Evolutionary conservation across 2,888 invertebrate genomes (phyloP).

Genomic region (Folsomia manolachei): DNA sequence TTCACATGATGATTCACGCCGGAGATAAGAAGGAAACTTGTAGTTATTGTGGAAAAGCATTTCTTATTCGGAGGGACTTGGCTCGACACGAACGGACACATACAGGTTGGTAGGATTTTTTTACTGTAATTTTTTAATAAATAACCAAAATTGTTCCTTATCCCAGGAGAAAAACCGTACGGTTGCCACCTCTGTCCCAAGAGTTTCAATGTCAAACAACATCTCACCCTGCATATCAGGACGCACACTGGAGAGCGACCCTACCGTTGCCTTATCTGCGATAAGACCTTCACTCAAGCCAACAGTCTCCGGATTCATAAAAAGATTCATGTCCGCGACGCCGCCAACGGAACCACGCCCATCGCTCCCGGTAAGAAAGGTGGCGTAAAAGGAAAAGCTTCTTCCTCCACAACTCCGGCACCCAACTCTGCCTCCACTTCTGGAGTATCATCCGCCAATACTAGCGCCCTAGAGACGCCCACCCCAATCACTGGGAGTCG

Average conservation of each 20-base stretch:
- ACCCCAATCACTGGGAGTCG: slow-evolving; percentile 19
- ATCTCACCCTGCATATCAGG: slow-evolving; percentile 41
- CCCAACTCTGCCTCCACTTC: slow-evolving; percentile 26
- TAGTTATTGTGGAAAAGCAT: slow-evolving; percentile 41
- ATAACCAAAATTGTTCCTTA: background rate
- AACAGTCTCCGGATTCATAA: slow-evolving; percentile 46
- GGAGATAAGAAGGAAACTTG: slow-evolving; percentile 46
- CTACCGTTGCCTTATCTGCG: slow-evolving; percentile 40
- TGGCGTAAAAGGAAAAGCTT: slow-evolving; percentile 9
- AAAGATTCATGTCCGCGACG: slow-evolving; percentile 42
- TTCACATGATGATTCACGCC: slow-evolving; percentile 44
- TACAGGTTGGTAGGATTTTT: slow-evolving; percentile 13
- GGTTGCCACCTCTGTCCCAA: slow-evolving; percentile 38
- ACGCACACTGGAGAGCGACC: slow-evolving; percentile 43
- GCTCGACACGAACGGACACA: slow-evolving; percentile 42
- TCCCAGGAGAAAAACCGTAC: slow-evolving; percentile 37
- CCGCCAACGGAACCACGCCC: slow-evolving; percentile 20
- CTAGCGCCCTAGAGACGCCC: slow-evolving; percentile 33
- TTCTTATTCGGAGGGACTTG: slow-evolving; percentile 40
- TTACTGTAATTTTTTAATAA: background rate
- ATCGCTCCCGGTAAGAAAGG: slow-evolving; percentile 2
- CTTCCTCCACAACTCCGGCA: slow-evolving; percentile 26
- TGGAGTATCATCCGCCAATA: slow-evolving; percentile 31
- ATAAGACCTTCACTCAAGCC: slow-evolving; percentile 45
- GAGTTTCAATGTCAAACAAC: slow-evolving; percentile 42